Evolutionary conservation across 2,113 vertebrate species (phyloP).

Genomic region (Prionailurus bengalensis): DNA sequence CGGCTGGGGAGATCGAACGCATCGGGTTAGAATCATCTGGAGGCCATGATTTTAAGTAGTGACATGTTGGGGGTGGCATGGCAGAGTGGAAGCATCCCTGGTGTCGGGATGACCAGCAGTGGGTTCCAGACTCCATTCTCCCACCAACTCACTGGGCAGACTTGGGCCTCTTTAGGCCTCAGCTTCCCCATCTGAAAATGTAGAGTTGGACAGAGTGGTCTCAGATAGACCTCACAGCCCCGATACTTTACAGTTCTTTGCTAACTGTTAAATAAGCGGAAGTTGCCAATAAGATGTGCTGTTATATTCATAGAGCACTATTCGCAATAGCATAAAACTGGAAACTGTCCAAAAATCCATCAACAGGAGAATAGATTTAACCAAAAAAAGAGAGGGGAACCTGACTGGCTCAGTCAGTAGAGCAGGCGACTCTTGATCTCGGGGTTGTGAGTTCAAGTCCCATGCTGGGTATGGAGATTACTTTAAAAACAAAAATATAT

Average conservation of each 20-base stretch:
- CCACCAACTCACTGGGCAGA: background rate
- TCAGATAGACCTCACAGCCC: background rate
- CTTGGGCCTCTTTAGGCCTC: constrained; percentile 25
- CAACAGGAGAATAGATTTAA: background rate
- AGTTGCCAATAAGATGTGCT: background rate
- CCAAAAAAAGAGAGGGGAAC: background rate
- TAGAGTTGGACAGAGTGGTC: background rate
- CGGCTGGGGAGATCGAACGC: background rate
- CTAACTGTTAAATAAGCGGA: background rate
- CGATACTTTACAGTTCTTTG: background rate
- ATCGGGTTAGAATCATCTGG: accelerated
- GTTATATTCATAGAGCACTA: background rate
- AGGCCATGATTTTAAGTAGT: background rate
- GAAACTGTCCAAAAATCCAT: background rate
- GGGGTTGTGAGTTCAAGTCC: background rate
- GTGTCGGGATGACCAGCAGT: background rate
- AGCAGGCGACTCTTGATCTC: background rate
- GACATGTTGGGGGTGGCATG: background rate
- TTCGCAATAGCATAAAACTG: background rate
- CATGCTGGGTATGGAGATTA: no score
- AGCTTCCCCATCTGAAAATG: constrained; percentile 14
- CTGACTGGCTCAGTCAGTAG: background rate
- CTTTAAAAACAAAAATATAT: no score
- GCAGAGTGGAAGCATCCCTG: background rate
- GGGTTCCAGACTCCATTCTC: background rate